Base-by-base conservation (phyloP, 2,797 vertebrate species). In the Hydrolagus colliei region DNA sequence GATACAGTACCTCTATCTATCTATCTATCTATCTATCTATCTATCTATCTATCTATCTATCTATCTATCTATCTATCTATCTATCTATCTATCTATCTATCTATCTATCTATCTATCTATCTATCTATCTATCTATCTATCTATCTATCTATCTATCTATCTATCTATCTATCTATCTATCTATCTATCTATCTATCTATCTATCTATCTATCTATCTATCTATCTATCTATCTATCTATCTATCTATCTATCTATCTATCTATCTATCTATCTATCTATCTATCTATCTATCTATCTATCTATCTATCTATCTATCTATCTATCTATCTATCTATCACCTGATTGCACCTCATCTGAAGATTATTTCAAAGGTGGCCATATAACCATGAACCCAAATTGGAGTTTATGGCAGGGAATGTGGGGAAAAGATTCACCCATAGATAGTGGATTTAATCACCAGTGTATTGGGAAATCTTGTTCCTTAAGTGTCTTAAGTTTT, bases 11-110 rank as follows among this genome's bases (percentile, higher is more conserved):
- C 11, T 67, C 12, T 73, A 73, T 73, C 16, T 73, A 73, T 73
- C 72, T 73, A 73, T 73, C 72, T 73, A 73, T 73, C 72, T 73
- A 73, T 73, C 16, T 73, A 73, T 73, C 72, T 73, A 73, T 73
- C 72, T 73, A 73, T 73, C 72, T 73, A 73, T 73, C 27, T 27
- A 27, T 27, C 27, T 27, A 27, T 27, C 27, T 27, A 27, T 27
- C 27, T 27, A 27, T 27, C 27, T 27, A 27, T 27, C 27, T 27
- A 27, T 27, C 27, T 27, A 27, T 27, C 27, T 27, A 27, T 27
- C 27, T 27, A 27, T 27, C 27, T 27, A 27, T 27, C 27, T 27
- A 27, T 27, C 27, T 73, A 73, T 73, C 16, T 73, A 73, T 73
- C 72, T 73, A 73, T 73, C 72, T 73, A 73, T 73, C 72, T 73